phyloP scores from a whole-genome alignment of 2,888 invertebrate genomes.

The Sialis fuliginosa region DNA sequence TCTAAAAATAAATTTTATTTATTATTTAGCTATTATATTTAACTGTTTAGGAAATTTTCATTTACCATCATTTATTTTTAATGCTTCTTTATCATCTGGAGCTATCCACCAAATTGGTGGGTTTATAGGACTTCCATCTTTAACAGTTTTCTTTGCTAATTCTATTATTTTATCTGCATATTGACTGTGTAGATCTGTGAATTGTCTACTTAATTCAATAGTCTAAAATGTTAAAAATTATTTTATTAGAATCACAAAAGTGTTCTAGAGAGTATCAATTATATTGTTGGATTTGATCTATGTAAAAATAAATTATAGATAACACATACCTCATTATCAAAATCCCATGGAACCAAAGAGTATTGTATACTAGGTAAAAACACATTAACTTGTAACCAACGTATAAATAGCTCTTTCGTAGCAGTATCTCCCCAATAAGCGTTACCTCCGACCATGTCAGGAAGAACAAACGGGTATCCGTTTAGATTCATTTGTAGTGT shows the following conservation, averaged over 20 bases:
- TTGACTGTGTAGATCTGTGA: conserved; percentile 43
- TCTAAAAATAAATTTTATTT: conserved; percentile 30
- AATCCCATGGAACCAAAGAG: conserved; percentile 67
- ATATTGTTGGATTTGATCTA: no score
- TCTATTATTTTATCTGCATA: conserved; percentile 41
- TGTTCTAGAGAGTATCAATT: no score
- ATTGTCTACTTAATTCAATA: conserved; percentile 40
- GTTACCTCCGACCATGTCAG: conserved; percentile 65
- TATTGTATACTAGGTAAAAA: conserved; percentile 69
- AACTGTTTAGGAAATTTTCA: conserved; percentile 3
- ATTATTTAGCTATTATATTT: no score
- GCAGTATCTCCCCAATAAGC: conserved; percentile 36
- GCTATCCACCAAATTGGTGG: conserved; percentile 76
- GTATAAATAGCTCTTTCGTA: conserved; percentile 46
- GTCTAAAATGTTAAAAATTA: conserved; percentile 24
- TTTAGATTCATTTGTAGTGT: conserved; percentile 38
- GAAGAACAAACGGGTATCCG: conserved; percentile 38
- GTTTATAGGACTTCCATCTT: conserved; percentile 52
- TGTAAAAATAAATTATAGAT: neutral
- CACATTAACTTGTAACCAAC: conserved; percentile 63
- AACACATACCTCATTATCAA: conserved; percentile 26
- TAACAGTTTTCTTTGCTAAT: conserved; percentile 39
- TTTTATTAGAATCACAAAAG: no score
- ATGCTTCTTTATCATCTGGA: conserved; percentile 43
- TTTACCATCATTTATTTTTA: conserved; percentile 38